Conservation (phyloP, 2,888 invertebrate species). For the Subacronicta megacephala region DNA sequence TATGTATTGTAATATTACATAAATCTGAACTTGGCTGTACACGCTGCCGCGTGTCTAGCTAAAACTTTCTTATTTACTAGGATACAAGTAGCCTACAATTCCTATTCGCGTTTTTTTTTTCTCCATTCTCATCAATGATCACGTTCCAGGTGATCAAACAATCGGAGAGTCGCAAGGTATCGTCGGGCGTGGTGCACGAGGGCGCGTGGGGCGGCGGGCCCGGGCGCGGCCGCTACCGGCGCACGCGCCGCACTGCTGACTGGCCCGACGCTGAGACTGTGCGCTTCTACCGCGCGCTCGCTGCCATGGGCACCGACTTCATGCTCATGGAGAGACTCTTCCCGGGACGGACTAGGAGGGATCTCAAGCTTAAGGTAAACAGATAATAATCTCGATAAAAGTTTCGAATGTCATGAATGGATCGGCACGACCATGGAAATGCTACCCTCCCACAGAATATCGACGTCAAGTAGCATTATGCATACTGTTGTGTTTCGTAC, state of each 20-base stretch:
- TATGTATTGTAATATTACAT: too few species aligned
- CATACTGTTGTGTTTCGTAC: too few species aligned
- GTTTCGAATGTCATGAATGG: too few species aligned
- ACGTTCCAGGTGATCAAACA: constrained; percentile 91
- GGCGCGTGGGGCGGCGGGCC: constrained; percentile 89
- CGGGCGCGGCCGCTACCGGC: constrained; percentile 91
- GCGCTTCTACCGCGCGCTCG: constrained; percentile 97
- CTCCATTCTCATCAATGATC: too few species aligned
- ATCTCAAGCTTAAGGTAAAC: constrained; percentile 94
- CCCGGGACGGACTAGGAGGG: constrained; percentile 93
- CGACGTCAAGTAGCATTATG: too few species aligned
- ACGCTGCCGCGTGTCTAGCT: too few species aligned
- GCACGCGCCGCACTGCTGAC: constrained; percentile 91
- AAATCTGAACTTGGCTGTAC: too few species aligned
- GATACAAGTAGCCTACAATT: too few species aligned
- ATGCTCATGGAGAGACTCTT: constrained; percentile 96
- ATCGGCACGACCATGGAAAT: too few species aligned
- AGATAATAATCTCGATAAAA: background rate
- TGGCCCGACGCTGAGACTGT: constrained; percentile 95
- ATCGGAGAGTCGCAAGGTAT: constrained; percentile 91
- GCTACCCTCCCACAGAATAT: too few species aligned
- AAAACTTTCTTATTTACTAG: too few species aligned
- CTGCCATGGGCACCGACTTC: constrained; percentile 97
- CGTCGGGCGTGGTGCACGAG: constrained; percentile 88
- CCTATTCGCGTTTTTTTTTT: too few species aligned